Base-by-base conservation (phyloP, 2,888 invertebrate genomes). In the Cylloceria caligata region DNA sequence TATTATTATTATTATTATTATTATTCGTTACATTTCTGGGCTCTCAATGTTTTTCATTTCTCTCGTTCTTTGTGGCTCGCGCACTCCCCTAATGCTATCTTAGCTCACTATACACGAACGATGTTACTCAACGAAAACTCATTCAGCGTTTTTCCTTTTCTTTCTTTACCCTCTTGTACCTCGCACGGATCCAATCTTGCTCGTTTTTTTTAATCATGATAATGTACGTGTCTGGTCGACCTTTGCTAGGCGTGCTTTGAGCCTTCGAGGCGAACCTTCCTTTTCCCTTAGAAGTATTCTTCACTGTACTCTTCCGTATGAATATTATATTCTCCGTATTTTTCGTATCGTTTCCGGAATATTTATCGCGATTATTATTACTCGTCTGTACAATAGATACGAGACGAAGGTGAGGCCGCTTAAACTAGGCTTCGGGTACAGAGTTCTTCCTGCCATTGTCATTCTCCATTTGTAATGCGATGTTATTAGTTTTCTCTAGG, bases 141-240 rank as follows among this genome's bases (percentile, higher is more conserved):
- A 13, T 62, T 27, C 11, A 21, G 60, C 19, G 60, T 34, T 27
- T 13, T 21, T 36, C 0, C n/a, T 9, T 62, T 62, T 39, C 7
- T 34, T 16, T 62, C 19, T 19, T 36, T 7, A 16, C 19, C 19
- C 36, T 11, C 36, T 36, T 19, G 9, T 36, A 19, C 27, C 34
- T 11, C 16, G 60, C 60, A 21, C 36, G 16, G 60, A 34, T 57
- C 13, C 42, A 16, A 19, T 55, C 30, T 64, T 62, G 60, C 11
- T 62, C 19, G 36, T 62, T 42, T 55, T 52, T 62, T 77, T 77
- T 55, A 77, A 77, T 77, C 71, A 55, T 11, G 64, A 65, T 77
- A 77, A 77, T 77, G 77, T 42, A 55, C 62, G 52, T 39, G 42
- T 71, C 64, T 64, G 49, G 42, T 64, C 71, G 55, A 42, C 49